Base-by-base conservation (phyloP, 2,113 vertebrate species). In the Pogonocichla stellata region DNA sequence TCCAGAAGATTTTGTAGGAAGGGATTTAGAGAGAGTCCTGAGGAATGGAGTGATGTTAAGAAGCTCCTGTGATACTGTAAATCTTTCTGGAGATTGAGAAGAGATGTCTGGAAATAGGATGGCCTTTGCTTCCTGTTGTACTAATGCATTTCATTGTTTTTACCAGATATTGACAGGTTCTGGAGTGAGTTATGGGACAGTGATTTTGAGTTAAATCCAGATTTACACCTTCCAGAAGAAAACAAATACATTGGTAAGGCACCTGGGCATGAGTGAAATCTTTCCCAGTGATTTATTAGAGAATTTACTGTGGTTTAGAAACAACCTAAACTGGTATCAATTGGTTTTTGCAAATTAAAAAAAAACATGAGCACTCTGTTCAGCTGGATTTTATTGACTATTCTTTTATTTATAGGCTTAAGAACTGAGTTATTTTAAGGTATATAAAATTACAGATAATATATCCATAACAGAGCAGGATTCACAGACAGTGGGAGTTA, bases 201-300 rank as follows among this genome's bases (percentile, higher is more conserved):
- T 93, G 97, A 99, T 97, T 98, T 99, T 54, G 95, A 98, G 77
- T 98, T 98, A 93, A 99, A 98, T 97, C 60, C 89, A 53, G 98
- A 99, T 70, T 98, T 99, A 92, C 98, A 99, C 94, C 98, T 99
- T 88, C 99, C 99, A 61, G 98, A 98, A 87, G 98, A 99, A 97
- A 99, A 99, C 96, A 99, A 98, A 95, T 99, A 99, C 79, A 99
- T 99, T 92, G 99, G 99, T 99, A 93, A 97, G 89, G 45, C 9
- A 20, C n/a, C 28, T 47, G 58, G 24, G 36, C 36, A 7, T 25
- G 53, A 64, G 29, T 45, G 53, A 67, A 83, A 14, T 89, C 50
- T 56, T 92, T 53, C n/a, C 45, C 8, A 31, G 1, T 65, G 74
- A 82, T 58, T 78, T 53, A 70, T 45, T 40, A 53, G 56, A 51